phyloP scores from a whole-genome alignment of 2,888 invertebrate genomes.

The Acleris holmiana region DNA sequence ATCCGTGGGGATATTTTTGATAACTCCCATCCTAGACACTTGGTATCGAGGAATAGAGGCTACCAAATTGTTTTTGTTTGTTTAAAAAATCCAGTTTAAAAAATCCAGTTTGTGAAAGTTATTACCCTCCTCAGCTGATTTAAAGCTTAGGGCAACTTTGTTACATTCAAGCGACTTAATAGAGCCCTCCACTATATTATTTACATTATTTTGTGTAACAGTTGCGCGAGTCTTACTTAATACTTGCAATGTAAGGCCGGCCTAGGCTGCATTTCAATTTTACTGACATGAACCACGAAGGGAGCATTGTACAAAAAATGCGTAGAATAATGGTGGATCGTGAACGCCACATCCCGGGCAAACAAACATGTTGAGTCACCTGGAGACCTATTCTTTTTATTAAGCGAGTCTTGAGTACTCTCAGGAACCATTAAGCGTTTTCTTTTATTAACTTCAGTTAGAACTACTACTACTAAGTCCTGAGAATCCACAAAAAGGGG shows the following conservation, averaged over 20 bases:
- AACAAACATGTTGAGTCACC: constrained; percentile 2
- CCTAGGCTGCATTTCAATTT: not conserved
- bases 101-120: not conserved
- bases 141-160: not conserved
- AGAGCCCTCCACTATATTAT: not conserved
- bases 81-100: not conserved
- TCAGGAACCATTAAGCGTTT: no score
- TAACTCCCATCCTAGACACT: constrained; percentile 2
- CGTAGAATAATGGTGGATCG: not conserved
- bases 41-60: not conserved
- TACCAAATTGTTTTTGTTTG: not conserved
- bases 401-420: no score
- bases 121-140: not conserved
- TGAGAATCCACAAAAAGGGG: no score
- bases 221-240: no score
- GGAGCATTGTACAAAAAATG: not conserved
- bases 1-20: constrained; percentile 1
- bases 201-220: no score
- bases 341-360: not conserved
- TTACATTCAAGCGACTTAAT: not conserved
- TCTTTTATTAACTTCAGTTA: no score
- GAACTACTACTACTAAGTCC: no score
- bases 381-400: no score
- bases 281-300: constrained; percentile 1
- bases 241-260: no score